Evolutionary conservation across 2,113 vertebrate genomes (phyloP).

Genomic region (Tragulus kanchil): DNA sequence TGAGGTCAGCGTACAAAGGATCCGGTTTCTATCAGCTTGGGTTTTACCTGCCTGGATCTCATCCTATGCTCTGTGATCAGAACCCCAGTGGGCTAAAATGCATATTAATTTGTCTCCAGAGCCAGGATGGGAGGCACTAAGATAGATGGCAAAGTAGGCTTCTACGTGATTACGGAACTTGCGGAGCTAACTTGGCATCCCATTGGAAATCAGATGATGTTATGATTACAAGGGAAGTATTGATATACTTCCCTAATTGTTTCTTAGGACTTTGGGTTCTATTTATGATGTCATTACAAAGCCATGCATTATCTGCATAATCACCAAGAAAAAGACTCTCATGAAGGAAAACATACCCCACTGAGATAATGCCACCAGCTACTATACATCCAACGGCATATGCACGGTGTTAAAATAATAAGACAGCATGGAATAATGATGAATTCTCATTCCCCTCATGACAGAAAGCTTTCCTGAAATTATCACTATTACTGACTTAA

Average conservation of each 20-base stretch:
- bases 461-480: conserved; percentile 72
- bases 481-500: conserved; percentile 72
- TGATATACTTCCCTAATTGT: conserved; percentile 70
- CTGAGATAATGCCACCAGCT: conserved; percentile 28
- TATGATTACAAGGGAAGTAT: conserved; percentile 56
- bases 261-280: conserved; percentile 75
- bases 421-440: conserved; percentile 65
- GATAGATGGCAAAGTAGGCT: conserved; percentile 35
- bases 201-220: conserved; percentile 68
- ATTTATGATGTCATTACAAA: conserved; percentile 73
- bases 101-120: conserved; percentile 71
- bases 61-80: conserved; percentile 51
- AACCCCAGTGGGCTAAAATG: conserved; percentile 38
- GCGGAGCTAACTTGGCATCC: neutral
- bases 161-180: conserved; percentile 1
- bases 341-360: conserved; percentile 53
- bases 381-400: conserved; percentile 8
- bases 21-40: neutral
- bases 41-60: conserved; percentile 23
- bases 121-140: conserved; percentile 35
- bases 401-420: conserved; percentile 62
- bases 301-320: conserved; percentile 68
- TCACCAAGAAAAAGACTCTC: conserved; percentile 45
- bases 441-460: conserved; percentile 57
- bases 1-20: neutral